Evolutionary conservation across 1,140 invertebrate species (phyloP).

Genomic region (Tetraneura akinire): DNA sequence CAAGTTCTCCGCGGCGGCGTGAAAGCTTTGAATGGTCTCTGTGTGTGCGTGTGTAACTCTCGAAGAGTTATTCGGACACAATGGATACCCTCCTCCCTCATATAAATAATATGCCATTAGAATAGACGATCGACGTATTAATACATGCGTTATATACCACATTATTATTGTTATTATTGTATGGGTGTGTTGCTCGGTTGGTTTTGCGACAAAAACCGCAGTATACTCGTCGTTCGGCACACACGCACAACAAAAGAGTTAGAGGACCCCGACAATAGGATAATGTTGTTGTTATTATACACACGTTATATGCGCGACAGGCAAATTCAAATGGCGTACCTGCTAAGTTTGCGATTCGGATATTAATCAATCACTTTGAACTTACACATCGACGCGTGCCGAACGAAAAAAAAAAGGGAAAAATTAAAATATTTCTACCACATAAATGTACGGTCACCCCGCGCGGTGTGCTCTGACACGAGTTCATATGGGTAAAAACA

Average conservation of each 20-base stretch:
- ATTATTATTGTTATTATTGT: not conserved
- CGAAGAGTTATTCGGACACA: not conserved
- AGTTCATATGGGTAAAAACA: no score
- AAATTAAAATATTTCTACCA: no score
- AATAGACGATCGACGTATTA: not conserved
- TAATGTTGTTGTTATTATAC: not conserved
- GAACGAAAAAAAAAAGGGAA: no score
- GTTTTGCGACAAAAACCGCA: conserved; percentile 20
- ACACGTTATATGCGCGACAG: not conserved
- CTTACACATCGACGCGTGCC: no score
- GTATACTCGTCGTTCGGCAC: not conserved
- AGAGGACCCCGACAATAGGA: conserved; percentile 28
- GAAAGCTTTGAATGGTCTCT: conserved; percentile 32
- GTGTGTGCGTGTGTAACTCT: not conserved
- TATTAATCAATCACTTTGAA: not conserved
- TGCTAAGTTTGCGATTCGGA: not conserved
- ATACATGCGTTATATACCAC: no score
- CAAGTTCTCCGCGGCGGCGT: conserved; percentile 14
- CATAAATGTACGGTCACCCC: no score
- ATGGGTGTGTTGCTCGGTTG: not conserved
- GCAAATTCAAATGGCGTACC: not conserved
- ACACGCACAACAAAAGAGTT: conserved; percentile 40
- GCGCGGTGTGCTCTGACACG: no score
- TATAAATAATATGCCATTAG: no score
- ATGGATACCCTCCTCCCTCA: not conserved